Percentiles rank a stretch among this genome's conserved stretches.
These are phyloP conservation scores for Coenobita brevimanus DNA, from an alignment of 1,140 invertebrate genomes.

Conservation along the genomic window DNA sequence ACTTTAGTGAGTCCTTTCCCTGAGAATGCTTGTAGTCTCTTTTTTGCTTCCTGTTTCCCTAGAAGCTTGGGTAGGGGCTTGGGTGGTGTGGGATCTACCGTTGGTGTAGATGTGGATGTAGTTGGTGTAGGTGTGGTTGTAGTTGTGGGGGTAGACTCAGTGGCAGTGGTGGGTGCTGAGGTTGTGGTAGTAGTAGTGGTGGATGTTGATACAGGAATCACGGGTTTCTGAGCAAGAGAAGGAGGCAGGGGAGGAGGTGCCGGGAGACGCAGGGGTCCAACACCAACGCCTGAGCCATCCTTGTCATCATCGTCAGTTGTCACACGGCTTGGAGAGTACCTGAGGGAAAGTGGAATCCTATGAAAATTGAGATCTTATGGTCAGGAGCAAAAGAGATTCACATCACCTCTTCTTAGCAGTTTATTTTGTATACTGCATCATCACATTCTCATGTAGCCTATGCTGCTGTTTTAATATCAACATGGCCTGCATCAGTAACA, in stretches of 20 bases:
- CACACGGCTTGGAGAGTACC: constrained; percentile 55
- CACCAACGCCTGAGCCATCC: neutral
- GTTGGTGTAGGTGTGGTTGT: neutral
- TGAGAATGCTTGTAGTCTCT: constrained; percentile 42
- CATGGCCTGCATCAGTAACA: too few species aligned
- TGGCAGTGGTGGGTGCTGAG: neutral
- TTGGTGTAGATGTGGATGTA: neutral
- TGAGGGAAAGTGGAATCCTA: neutral
- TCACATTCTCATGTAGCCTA: too few species aligned
- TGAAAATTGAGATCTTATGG: too few species aligned
- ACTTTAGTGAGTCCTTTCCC: constrained; percentile 40
- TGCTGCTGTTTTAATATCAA: too few species aligned
- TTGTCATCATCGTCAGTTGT: constrained; percentile 53
- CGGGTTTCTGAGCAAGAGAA: too few species aligned
- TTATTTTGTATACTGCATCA: too few species aligned
- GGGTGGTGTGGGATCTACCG: neutral
- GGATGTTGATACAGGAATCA: too few species aligned
- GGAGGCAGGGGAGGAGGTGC: neutral
- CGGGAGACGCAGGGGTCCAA: too few species aligned
- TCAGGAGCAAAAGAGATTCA: too few species aligned
- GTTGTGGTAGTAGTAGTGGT: neutral
- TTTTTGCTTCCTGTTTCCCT: constrained; percentile 46
- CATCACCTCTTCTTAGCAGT: too few species aligned
- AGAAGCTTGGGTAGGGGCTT: constrained; percentile 37
- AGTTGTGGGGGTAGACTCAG: neutral